phyloP scores from a whole-genome alignment of 1,140 invertebrate species.

The Melanaphis sacchari region DNA sequence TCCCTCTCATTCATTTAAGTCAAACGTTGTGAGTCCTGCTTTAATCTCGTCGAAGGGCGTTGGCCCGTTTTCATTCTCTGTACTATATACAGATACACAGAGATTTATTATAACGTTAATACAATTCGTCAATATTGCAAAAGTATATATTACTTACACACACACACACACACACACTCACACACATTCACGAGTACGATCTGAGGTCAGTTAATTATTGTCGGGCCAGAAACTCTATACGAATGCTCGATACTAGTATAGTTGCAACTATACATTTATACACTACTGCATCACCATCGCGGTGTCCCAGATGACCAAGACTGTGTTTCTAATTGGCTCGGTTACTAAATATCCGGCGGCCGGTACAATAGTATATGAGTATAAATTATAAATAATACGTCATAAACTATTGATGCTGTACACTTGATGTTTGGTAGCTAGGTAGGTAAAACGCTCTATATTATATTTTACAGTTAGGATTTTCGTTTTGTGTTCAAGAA shows the following conservation, averaged over 20 bases:
- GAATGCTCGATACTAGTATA: not conserved
- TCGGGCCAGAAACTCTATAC: not conserved
- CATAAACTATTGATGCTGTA: too few species aligned
- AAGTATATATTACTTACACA: not conserved
- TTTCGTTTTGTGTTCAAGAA: conserved; percentile 27
- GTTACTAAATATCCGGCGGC: not conserved
- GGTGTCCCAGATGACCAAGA: conserved; percentile 46
- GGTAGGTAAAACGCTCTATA: not conserved
- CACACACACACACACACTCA: not conserved
- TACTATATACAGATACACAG: not conserved
- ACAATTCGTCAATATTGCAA: conserved; percentile 49
- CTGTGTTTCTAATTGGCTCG: conserved; percentile 51
- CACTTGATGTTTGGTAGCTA: not conserved
- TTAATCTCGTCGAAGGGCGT: conserved; percentile 35
- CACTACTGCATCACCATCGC: not conserved
- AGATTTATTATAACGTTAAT: not conserved
- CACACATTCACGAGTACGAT: too few species aligned
- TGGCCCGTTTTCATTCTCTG: not conserved
- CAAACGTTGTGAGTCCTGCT: not conserved
- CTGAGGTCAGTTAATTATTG: conserved; percentile 47
- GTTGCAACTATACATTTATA: not conserved
- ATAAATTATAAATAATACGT: too few species aligned
- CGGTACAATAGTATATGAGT: not conserved
- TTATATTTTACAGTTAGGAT: not conserved
- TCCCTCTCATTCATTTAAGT: not conserved